Base-by-base conservation (phyloP, 2,888 invertebrate species). In the Drosophila engyochracea region DNA sequence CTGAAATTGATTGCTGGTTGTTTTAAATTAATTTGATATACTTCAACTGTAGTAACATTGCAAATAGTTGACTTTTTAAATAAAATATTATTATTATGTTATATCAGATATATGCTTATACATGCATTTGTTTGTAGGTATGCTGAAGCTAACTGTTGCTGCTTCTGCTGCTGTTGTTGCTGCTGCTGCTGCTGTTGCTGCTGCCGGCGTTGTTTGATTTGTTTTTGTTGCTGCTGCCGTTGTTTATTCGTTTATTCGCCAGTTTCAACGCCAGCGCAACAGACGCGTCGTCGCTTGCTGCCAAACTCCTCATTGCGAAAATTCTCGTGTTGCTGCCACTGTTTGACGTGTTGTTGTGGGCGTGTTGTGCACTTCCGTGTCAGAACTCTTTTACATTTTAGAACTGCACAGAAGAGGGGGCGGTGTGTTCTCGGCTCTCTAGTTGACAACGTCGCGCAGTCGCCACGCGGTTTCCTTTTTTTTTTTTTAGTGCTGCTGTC, bases 341-440 rank as follows among this genome's bases (percentile, higher is more conserved):
- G 70, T 66, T 75, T 79, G 53, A 62, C 55, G 68, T 54, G 70
- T 61, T 57, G 65, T 70, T 63, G 81, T 78, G 81, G 75, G 79
- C 73, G 83, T 85, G 76, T 68, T 79, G 75, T 81, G 76, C 76
- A 81, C 73, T 81, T 72, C 79, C 76, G 81, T 47, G 70, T 81
- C 65, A 54, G 72, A 86, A 82, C 84, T 85, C 84, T 82, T 85
- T 84, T 82, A 81, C 85, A 86, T 89, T 82, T 89, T 73, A 82
- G 75, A 89, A 78, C 75, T 67, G 74, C 55, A 64, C 9, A 16
- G n/a, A n/a, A 47, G 57, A 49, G 30, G 39, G 25, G 16, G 30
- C 54, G 14, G n/a, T 14, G 37, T n/a, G 47, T 55, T 52, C 16
- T 55, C 59, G 44, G 39, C 22, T 55, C 41, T 65, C 33, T 54